phyloP scores from a whole-genome alignment of 2,113 vertebrate genomes.

The Garra rufa region DNA sequence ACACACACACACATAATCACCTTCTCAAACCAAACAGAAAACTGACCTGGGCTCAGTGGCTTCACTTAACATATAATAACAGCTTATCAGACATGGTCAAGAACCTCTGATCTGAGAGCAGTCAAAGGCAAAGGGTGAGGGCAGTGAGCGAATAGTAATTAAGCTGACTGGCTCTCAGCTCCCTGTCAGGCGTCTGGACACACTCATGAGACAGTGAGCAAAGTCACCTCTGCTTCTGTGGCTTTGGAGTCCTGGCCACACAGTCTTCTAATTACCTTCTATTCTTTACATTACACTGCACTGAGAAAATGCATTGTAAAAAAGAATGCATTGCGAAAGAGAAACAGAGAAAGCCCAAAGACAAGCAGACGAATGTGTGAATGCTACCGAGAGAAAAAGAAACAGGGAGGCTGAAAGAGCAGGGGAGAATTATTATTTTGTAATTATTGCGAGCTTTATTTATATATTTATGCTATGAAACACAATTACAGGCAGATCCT shows the following conservation, averaged over 20 bases:
- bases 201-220: conserved; percentile 27
- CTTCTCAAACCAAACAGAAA: conserved; percentile 1
- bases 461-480: conserved; percentile 36
- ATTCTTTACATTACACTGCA: conserved; percentile 27
- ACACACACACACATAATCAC: not conserved
- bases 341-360: not conserved
- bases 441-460: conserved; percentile 53
- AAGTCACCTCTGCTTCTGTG: conserved; percentile 41
- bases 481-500: conserved; percentile 38
- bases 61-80: conserved; percentile 39
- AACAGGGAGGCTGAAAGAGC: not conserved
- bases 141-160: conserved; percentile 12
- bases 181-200: conserved; percentile 8
- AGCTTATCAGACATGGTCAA: conserved; percentile 22
- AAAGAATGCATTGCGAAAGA: not conserved
- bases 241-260: not conserved
- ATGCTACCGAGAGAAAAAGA: not conserved
- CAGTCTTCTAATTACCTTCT: conserved; percentile 1
- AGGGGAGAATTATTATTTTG: conserved; percentile 21
- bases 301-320: too few species aligned
- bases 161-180: conserved; percentile 17
- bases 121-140: conserved; percentile 26
- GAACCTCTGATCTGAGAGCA: conserved; percentile 24
- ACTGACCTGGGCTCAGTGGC: conserved; percentile 47
- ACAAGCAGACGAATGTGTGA: not conserved